Evolutionary conservation across 2,797 vertebrate genomes (phyloP).

Genomic region (Pelodytes ibericus): DNA sequence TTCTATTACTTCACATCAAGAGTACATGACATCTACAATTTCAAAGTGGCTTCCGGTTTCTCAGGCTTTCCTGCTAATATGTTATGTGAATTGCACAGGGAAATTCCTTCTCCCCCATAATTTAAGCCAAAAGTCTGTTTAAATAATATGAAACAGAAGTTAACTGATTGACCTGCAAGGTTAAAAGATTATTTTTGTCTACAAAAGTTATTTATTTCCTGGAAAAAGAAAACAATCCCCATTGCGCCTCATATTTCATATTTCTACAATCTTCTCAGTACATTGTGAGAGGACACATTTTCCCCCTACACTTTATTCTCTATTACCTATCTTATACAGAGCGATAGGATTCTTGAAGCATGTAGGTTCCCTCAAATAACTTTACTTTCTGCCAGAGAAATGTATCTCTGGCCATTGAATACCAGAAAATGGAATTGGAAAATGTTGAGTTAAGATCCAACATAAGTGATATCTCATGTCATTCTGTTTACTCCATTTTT

Average conservation of each 20-base stretch:
- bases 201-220: slow-evolving; percentile 35
- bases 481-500: too few species aligned
- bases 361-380: slow-evolving; percentile 2
- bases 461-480: too few species aligned
- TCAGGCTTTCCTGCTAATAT: slow-evolving; percentile 16
- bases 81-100: slow-evolving; percentile 9
- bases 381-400: too few species aligned
- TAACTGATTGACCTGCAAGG: slow-evolving; percentile 34
- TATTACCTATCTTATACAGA: background rate
- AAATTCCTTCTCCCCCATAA: slow-evolving; percentile 16
- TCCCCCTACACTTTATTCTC: slow-evolving; percentile 1
- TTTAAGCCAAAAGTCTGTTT: slow-evolving; percentile 19
- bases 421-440: too few species aligned
- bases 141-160: slow-evolving; percentile 47
- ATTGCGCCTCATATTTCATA: too few species aligned
- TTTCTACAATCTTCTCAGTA: too few species aligned
- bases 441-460: too few species aligned
- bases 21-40: slow-evolving; percentile 27
- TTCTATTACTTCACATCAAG: too few species aligned
- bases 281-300: too few species aligned
- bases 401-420: too few species aligned
- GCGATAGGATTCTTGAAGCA: background rate
- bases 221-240: slow-evolving; percentile 1
- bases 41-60: slow-evolving; percentile 22
- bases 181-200: slow-evolving; percentile 43